phyloP scores from a whole-genome alignment of 2,113 vertebrate species.

The Turdus rufiventris region DNA sequence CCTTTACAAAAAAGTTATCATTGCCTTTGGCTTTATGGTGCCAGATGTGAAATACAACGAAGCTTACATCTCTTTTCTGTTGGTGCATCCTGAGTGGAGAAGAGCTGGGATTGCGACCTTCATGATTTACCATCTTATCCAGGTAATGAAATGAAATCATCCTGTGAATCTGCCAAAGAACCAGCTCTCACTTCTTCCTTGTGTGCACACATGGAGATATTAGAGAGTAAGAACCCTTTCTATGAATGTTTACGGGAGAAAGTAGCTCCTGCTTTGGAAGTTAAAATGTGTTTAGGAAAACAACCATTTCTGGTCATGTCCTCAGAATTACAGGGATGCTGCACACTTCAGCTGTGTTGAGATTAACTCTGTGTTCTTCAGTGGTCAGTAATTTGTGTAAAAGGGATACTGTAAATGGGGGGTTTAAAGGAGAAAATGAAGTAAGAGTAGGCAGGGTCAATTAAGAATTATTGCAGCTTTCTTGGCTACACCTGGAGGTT shows the following conservation, averaged over 20 bases:
- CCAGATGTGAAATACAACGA: constrained; percentile 97
- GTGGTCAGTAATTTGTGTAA: background rate
- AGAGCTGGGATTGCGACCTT: constrained; percentile 95
- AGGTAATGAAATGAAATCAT: constrained; percentile 73
- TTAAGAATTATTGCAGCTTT: background rate
- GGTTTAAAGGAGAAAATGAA: background rate
- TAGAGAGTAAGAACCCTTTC: background rate
- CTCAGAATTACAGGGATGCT: background rate
- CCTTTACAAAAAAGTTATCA: constrained; percentile 94
- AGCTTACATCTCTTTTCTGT: constrained; percentile 96
- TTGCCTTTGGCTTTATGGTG: constrained; percentile 98
- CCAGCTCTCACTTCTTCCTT: background rate
- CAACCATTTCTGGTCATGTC: background rate
- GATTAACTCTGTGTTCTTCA: background rate
- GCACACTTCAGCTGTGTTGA: background rate
- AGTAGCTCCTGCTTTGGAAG: background rate
- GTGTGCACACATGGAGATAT: background rate
- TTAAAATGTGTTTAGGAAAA: background rate
- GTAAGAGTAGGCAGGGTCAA: background rate
- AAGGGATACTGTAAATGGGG: background rate
- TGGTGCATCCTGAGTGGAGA: constrained; percentile 97
- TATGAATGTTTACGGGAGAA: background rate
- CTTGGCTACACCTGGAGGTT: background rate
- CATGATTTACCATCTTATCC: constrained; percentile 99
- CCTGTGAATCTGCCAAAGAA: background rate